Percentiles rank a stretch among this genome's conserved stretches.
Conservation (phyloP, 2,888 invertebrate species). For the Drosophila neonasuta region DNA sequence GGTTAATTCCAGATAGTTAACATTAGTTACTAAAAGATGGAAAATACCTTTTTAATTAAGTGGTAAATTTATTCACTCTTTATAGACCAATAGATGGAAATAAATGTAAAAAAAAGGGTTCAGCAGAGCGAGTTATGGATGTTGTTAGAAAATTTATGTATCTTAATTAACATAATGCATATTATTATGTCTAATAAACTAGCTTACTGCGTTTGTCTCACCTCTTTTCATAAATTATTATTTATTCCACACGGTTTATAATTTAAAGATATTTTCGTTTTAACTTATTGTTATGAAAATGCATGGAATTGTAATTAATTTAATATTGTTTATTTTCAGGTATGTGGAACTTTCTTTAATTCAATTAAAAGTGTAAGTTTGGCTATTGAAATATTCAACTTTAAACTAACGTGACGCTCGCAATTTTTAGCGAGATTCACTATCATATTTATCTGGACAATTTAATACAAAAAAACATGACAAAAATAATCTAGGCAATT, state of each 20-base stretch:
- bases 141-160: conserved; percentile 13
- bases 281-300: neutral
- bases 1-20: neutral
- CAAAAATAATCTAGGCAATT: conserved; percentile 54
- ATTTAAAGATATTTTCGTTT: neutral
- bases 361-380: neutral
- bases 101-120: conserved; percentile 18
- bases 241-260: neutral
- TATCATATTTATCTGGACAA: neutral
- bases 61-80: conserved; percentile 33
- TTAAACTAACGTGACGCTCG: neutral
- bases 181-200: conserved; percentile 24
- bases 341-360: conserved; percentile 4
- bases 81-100: conserved; percentile 17
- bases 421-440: neutral
- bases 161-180: conserved; percentile 31
- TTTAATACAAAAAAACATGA: conserved; percentile 12
- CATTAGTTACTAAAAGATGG: neutral
- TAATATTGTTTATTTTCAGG: conserved; percentile 15
- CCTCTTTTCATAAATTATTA: neutral
- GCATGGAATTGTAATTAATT: neutral
- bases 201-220: neutral
- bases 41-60: neutral
- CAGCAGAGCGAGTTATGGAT: conserved; percentile 21
- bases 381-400: neutral